Base-by-base conservation (phyloP, 2,888 invertebrate species). In the Megamerina dolium region DNA sequence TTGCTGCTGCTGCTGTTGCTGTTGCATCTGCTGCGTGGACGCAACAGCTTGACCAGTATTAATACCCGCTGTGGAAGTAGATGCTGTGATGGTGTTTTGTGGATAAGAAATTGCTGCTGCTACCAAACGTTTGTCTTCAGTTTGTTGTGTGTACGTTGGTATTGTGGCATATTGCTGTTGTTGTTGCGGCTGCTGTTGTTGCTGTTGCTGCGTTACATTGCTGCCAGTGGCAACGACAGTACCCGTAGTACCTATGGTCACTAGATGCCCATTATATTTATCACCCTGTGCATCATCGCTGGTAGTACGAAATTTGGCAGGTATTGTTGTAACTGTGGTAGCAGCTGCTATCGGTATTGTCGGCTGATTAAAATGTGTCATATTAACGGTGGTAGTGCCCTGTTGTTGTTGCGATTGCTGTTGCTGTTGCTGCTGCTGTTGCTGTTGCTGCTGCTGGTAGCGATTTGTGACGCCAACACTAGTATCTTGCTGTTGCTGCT, bases 281-380 rank as follows among this genome's bases (percentile, higher is more conserved):
- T 76, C 77, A 16, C 77, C 75, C 30, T 59, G 49, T 1, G 52
- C 48, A 19, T 66, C 64, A n/a, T 66, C 66, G 42, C 56, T 60
- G n/a, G 49, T 53, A 17, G 54, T 74, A 3, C 80, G 72, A 66
- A 77, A 83, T 74, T 83, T 83, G 54, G 80, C 77, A 46, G 80
- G 74, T 53, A 76, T 72, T 23, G 75, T 73, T 54, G 74, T 53
- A 20, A 57, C 57, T 23, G 58, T 54, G 37, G 61, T 51, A 14
- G 55, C 52, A 33, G 53, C 43, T 13, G 50, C 52, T 36, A 54
- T 44, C 34, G 58, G 57, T 43, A 70, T 63, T 45, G 70, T 73
- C 60, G 73, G 74, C 62, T 78, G 78, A 59, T 74, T 77, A 55
- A 79, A 78, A 61, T 79, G 78, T 23, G 72, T 55, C 64, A 73